These are phyloP conservation scores for Deroplatys truncata DNA, from an alignment of 2,888 invertebrate genomes.

Conservation along the genomic window DNA sequence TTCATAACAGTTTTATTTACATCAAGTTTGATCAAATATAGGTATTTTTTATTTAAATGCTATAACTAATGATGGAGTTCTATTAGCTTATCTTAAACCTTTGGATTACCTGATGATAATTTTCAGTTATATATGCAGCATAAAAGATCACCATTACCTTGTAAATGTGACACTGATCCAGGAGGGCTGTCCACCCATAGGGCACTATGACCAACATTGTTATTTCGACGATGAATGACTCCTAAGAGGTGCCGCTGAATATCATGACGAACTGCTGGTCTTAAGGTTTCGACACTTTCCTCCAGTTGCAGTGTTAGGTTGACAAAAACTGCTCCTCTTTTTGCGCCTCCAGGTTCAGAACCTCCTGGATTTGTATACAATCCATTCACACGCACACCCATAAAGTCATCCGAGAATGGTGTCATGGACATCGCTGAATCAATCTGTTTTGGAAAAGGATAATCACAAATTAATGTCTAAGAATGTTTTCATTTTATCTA, in stretches of 20 bases:
- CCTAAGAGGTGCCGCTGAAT: constrained; percentile 81
- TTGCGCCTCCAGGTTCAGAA: constrained; percentile 51
- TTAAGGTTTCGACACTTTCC: constrained; percentile 67
- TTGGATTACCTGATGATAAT: too few species aligned
- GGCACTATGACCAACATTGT: constrained; percentile 84
- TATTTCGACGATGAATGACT: constrained; percentile 75
- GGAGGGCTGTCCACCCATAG: constrained; percentile 79
- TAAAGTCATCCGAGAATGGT: constrained; percentile 81
- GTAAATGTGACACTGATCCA: constrained; percentile 70
- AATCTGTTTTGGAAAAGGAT: constrained; percentile 53
- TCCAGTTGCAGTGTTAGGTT: constrained; percentile 80
- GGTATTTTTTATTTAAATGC: too few species aligned
- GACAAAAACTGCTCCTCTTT: constrained; percentile 66
- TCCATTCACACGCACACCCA: constrained; percentile 74
- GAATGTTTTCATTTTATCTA: not conserved
- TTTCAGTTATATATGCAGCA: too few species aligned
- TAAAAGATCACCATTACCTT: constrained; percentile 48
- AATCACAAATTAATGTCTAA: not conserved
- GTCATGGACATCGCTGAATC: constrained; percentile 92
- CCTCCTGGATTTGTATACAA: constrained; percentile 64
- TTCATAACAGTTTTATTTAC: too few species aligned
- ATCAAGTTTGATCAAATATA: too few species aligned
- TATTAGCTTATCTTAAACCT: too few species aligned
- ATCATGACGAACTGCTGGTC: constrained; percentile 65
- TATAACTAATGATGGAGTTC: too few species aligned